Base-by-base conservation (phyloP, 2,797 vertebrate genomes). In the Apogon hyalosoma region DNA sequence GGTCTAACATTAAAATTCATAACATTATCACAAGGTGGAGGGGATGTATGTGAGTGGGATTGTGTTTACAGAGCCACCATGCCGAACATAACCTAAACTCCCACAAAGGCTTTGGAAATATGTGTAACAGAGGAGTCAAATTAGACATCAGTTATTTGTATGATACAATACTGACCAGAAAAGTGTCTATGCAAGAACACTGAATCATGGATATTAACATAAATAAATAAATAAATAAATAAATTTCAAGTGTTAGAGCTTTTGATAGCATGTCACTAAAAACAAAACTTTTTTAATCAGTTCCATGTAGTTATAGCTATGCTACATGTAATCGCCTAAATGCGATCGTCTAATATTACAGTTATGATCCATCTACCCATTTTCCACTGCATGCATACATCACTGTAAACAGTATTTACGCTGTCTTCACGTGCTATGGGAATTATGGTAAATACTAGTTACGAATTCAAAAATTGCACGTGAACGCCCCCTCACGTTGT, bases 1-100 rank as follows among this genome's bases (percentile, higher is more conserved):
- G 69, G 63, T 54, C 33, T 42, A 63, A 70, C 66, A 65, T 82
- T 65, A 61, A 43, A 75, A 82, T 82, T 63, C 52, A 79, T 58
- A 59, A 52, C 36, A 41, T 24, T 41, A 78, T 54, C 62, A 58
- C 21, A 55, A 66, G 63, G 55, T 76, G 53, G 59, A 80, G 63
- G 39, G 58, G 52, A 69, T 64, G 59, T 36, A 40, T 71, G 64
- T 43, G 79, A 76, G 72, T 68, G 74, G 66, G 70, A 80, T 54
- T 80, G 62, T 72, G 60, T 76, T 78, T 57, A 68, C 62, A 66
- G 41, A 51, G 51, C 38, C 14, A 42, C 67, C 57, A 41, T 49
- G 62, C 62, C 59, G 55, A 69, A 75, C 36, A 54, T 47, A 21
- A 76, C 71, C 73, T 56, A 55, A 75, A 80, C 77, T 69, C 75